Evolutionary conservation across 2,797 vertebrate genomes (phyloP), one percentile per base, ranked within the genome.

Genomic region (Limosa lapponica): DNA sequence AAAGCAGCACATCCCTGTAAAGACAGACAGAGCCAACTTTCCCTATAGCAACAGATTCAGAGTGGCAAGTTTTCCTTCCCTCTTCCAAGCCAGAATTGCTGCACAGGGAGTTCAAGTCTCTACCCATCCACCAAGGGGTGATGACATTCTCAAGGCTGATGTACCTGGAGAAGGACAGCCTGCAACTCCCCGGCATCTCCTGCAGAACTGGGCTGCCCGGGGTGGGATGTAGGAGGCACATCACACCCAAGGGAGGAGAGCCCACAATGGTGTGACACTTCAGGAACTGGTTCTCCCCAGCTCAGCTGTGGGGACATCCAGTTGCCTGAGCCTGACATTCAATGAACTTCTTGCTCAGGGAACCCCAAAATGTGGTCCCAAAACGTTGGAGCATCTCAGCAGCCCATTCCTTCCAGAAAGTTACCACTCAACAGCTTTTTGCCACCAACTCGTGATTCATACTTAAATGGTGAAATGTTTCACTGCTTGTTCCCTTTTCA

Each of bases 1-100:
- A 92, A 90, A 92, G 93, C 83, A 75, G 92, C 91, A 62, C 83
- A 78, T 74, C 86, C 74, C 88, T 79, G 83, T 71, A 54, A 32
- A 37, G 85, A 66, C 75, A 77, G 39, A 43, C 43, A 72, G 80
- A 39, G 96, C 77, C 92, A 95, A 80, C 74, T 82, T 85, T 48
- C 94, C 92, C 87, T 57, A 51, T 3, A 87, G 92, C 41, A 46
- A 80, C 55, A 75, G n/a, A 73, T 28, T 62, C 69, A 25, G 43
- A 58, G 49, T 2, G 36, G 46, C 36, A 69, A 82, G 85, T 82
- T 91, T 59, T 89, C 59, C 83, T 89, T 62, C 80, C 66, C 59
- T 71, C 82, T 58, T 89, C 32, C 85, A 82, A 80, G 79, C 17
- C 79, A 81, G 58, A 79, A 81, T 3, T 69, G 48, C 51, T 36